Evolutionary conservation across 2,888 invertebrate genomes (phyloP), one percentile per base, ranked within the genome.

Genomic region (Heteromurus nitidus): DNA sequence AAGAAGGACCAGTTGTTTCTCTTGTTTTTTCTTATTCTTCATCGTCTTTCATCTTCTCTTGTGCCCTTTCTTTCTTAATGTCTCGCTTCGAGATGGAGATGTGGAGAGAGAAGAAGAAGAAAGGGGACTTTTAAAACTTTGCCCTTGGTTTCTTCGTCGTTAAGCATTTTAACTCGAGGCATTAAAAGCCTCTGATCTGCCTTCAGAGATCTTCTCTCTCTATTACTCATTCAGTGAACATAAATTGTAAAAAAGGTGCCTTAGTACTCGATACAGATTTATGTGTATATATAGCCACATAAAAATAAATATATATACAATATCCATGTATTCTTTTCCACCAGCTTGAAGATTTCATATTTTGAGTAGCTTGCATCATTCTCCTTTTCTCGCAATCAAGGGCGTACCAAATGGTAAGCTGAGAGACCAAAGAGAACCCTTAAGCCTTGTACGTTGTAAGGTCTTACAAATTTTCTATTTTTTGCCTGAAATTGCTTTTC

Each of bases 81-180:
- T 47, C 47, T 47, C 47, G 11, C 3, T 55, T 55, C 20, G 31
- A 24, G 62, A 62, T 50, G 55, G 7, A 22, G 13, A 31, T 30
- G 50, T 31, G 44, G 36, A 60, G 68, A 9, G n/a, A 70, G 44
- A 65, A 30, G 13, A 80, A 80, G 65, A 69, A 64, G 69, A 18
- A 80, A 80, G 70, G 73, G 73, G 74, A 68, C 68, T 31, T 74
- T 80, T 80, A 67, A 73, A 55, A 67, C 58, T 1, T 18, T 80
- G 80, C 72, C 72, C 80, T 80, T 80, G 67, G 50, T 73, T 47
- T 70, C 26, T 47, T 47, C 20, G 67, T 79, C 18, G 2, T 24
- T 72, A 26, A 7, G 22, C 64, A 30, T 58, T 65, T 65, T 58
- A 75, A 58, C 67, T 68, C 44, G 20, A 28, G 64, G 64, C 76